Evolutionary conservation across 2,113 vertebrate species (phyloP).

Genomic region (Phaetusa simplex): DNA sequence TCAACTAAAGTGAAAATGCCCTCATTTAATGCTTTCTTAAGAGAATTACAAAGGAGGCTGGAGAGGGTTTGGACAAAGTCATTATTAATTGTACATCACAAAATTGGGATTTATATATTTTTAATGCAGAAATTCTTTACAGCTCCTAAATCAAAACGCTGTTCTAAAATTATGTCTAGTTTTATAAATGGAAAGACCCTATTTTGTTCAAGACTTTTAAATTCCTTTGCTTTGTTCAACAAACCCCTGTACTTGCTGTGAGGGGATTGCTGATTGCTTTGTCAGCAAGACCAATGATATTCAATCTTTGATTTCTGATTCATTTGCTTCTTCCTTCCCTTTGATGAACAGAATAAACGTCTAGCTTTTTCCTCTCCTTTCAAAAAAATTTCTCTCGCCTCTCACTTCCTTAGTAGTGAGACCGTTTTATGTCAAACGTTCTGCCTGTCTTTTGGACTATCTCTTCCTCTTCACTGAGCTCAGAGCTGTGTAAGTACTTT

Average conservation of each 20-base stretch:
- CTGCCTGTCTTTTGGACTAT: neutral
- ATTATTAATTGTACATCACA: conserved; percentile 75
- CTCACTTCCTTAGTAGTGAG: conserved; percentile 39
- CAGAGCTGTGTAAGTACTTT: conserved; percentile 49
- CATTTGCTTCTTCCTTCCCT: conserved; percentile 52
- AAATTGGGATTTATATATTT: conserved; percentile 73
- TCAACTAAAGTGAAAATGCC: conserved; percentile 74
- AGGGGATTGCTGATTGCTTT: conserved; percentile 51
- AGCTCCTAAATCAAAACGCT: conserved; percentile 66
- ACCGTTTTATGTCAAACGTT: conserved; percentile 29
- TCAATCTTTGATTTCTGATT: conserved; percentile 70
- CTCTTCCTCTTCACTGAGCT: conserved; percentile 17
- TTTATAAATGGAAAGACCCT: conserved; percentile 50
- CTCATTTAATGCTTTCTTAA: conserved; percentile 75
- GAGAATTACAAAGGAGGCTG: conserved; percentile 69
- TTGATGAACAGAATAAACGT: conserved; percentile 60
- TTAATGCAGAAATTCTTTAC: conserved; percentile 63
- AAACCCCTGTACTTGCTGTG: conserved; percentile 37
- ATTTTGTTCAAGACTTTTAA: conserved; percentile 60
- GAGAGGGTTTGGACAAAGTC: conserved; percentile 73
- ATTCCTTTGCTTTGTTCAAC: conserved; percentile 54
- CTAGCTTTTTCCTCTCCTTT: conserved; percentile 33
- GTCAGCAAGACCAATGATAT: conserved; percentile 67
- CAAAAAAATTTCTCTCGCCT: conserved; percentile 51
- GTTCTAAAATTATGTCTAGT: conserved; percentile 64